These are phyloP conservation scores for Myotis myotis DNA, from an alignment of 2,797 vertebrate genomes.

Conservation along the genomic window DNA sequence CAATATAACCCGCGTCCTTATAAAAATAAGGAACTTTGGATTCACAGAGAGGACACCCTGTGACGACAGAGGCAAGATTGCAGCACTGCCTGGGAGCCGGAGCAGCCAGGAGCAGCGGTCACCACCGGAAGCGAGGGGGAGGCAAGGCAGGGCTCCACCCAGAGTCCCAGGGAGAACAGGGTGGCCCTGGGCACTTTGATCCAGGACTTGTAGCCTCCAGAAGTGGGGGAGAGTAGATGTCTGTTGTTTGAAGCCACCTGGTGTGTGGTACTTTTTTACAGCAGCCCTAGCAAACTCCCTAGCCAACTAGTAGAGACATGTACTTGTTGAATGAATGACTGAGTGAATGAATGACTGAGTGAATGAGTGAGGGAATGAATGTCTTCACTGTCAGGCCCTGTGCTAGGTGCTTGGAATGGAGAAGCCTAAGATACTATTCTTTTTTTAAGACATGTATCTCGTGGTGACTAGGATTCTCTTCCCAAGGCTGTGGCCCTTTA, in stretches of 20 bases:
- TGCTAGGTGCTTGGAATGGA: background rate
- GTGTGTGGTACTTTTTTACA: fast-evolving
- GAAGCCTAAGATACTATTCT: background rate
- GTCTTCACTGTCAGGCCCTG: background rate
- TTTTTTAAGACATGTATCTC: background rate
- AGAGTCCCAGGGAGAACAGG: fast-evolving
- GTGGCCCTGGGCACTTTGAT: fast-evolving
- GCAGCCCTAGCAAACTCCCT: no score
- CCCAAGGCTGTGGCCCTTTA: background rate
- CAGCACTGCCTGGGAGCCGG: fast-evolving
- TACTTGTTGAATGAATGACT: background rate
- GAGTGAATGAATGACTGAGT: background rate
- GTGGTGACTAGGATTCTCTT: background rate
- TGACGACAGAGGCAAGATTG: fast-evolving
- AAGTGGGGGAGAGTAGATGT: background rate
- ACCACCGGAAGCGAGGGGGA: background rate
- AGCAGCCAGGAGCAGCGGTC: fast-evolving
- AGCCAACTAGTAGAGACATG: fast-evolving
- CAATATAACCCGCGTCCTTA: background rate
- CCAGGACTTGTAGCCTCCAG: background rate
- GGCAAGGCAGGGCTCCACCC: background rate
- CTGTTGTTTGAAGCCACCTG: background rate
- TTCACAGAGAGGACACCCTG: fast-evolving
- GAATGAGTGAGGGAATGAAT: background rate
- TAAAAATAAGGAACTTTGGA: background rate